These are phyloP conservation scores for Anguilla anguilla DNA, from an alignment of 2,797 vertebrate species.

Conservation along the genomic window DNA sequence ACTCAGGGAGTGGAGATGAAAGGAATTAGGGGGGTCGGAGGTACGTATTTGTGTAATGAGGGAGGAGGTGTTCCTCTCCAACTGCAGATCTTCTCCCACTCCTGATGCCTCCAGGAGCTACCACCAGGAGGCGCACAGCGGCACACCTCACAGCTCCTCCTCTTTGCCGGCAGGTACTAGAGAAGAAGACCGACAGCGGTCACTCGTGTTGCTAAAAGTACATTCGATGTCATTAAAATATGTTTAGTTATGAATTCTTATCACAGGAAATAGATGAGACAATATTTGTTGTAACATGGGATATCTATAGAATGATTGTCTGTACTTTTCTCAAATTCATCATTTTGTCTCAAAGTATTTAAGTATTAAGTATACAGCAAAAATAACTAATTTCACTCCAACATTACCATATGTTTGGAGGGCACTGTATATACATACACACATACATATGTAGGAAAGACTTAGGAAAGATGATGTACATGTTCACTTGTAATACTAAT, in stretches of 20 bases:
- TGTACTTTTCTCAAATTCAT: no score
- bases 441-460: no score
- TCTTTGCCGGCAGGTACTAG: conserved; percentile 61
- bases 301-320: no score
- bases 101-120: conserved; percentile 28
- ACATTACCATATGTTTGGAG: no score
- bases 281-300: neutral
- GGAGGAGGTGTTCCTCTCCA: neutral
- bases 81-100: neutral
- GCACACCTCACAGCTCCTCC: conserved; percentile 59
- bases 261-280: neutral
- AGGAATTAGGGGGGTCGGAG: neutral
- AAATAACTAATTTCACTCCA: no score
- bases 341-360: no score
- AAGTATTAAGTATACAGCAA: no score
- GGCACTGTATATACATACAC: no score
- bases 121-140: neutral
- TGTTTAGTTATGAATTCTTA: neutral
- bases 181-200: conserved; percentile 11
- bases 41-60: neutral
- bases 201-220: neutral
- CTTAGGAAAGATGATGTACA: neutral
- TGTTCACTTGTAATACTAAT: neutral
- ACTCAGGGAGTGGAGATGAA: neutral
- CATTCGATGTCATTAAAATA: neutral